Base-by-base conservation (phyloP, 2,797 vertebrate genomes). In the Cuniculus paca region DNA sequence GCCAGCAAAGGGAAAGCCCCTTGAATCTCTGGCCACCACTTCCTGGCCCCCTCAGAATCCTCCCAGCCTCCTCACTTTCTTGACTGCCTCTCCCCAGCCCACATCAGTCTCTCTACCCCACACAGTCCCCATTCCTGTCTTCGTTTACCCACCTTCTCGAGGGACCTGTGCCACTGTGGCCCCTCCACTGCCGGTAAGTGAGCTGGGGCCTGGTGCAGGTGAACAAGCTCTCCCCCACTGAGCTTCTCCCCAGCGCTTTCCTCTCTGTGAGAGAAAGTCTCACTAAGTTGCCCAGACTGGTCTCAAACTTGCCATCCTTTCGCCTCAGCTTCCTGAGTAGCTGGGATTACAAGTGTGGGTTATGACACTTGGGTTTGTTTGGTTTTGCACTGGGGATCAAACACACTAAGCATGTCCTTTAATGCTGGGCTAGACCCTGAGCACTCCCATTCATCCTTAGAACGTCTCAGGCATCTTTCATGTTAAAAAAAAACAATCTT, bases 401-500 rank as follows among this genome's bases (percentile, higher is more conserved):
- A 52, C 6, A 26, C 87, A 28, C 56, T 88, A 78, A 61, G 9
- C 24, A 54, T 89, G 48, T 48, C 17, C 19, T 60, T 78, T 58
- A 34, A 9, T 31, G 34, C 28, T 48, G 42, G 60, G 58, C 39
- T 50, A 63, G 26, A 63, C 10, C 2, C 28, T 11, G 11, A 63
- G 39, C 28, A 7, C 58, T 63, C 77, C 24, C 19, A 52, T 78
- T 78, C 77, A 52, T 3, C 77, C 56, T 79, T 79, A 79, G 54
- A 45, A 82, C 56, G 26, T 26, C 45, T 78, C 16, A 65, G 31
- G 70, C 39, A 56, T 39, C 70, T 95, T 83, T 80, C 63, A 88
- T 88, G 36, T 83, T 80, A 54, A 90, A 95, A 54, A 90, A 95
- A 81, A 45, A 60, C 60, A 48, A 48, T 75, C 26, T 48, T 75